These are phyloP conservation scores for Trogon melanurus DNA, from an alignment of 2,113 vertebrate species.

Conservation along the genomic window DNA sequence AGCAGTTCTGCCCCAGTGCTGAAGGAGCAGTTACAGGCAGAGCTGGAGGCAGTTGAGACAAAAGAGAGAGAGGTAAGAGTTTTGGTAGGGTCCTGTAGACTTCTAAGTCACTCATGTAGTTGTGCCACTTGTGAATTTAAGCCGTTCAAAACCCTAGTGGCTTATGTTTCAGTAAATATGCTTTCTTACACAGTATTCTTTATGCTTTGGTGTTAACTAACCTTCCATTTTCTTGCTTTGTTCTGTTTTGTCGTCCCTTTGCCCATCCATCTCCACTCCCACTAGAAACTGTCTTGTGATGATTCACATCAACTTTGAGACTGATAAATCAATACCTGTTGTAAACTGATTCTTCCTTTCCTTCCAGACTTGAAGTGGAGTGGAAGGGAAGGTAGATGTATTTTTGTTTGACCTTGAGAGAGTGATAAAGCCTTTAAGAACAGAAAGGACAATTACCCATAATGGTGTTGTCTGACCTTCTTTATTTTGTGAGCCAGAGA, in stretches of 20 bases:
- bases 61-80: slow-evolving; percentile 82
- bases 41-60: slow-evolving; percentile 73
- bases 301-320: not conserved
- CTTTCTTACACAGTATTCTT: not conserved
- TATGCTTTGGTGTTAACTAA: not conserved
- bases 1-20: slow-evolving; percentile 55
- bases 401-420: not conserved
- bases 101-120: fast-evolving
- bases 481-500: not conserved
- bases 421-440: not conserved
- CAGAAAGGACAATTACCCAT: not conserved
- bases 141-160: not conserved
- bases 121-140: not conserved
- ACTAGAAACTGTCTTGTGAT: not conserved
- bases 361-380: not conserved
- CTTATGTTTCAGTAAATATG: not conserved
- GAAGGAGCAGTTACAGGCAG: slow-evolving; percentile 75
- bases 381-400: not conserved
- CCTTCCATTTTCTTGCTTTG: not conserved
- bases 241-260: not conserved
- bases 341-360: not conserved
- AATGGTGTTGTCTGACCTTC: not conserved
- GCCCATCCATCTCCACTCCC: not conserved
- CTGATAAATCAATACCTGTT: not conserved
- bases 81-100: not conserved